Base-by-base conservation (phyloP, 2,797 vertebrate genomes). In the Oryzias sinensis region DNA sequence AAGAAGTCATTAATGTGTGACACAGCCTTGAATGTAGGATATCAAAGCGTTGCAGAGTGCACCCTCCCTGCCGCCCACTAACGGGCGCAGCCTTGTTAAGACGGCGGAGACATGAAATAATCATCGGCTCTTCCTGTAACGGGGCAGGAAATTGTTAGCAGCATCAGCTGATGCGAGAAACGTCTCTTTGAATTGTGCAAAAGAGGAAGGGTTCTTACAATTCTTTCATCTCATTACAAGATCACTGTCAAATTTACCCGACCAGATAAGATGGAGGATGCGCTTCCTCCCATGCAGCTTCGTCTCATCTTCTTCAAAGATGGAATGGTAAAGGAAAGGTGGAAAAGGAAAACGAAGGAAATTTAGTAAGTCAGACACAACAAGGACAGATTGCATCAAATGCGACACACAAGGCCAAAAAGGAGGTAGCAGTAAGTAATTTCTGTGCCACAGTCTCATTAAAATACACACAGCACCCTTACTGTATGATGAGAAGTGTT, bases 1-100 rank as follows among this genome's bases (percentile, higher is more conserved):
- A 82, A 79, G 70, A 79, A 80, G 67, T 83, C 83, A 84, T 87
- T 84, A 87, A 79, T 82, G 68, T 73, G 80, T 76, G 79, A 85
- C 76, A 84, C 78, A 71, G 82, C 74, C 72, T 74, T 72, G 72
- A 81, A 88, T 76, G 79, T 77, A 66, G 53, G 66, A 79, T 82
- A 85, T 86, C 78, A 84, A 84, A 85, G 78, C 67, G 11, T 50
- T 17, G 47, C 68, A 25, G 62, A 81, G 72, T 79, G 25, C 49
- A 1, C 20, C 59, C 59, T 37, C 46, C 42, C 56, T 22, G 59
- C 49, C 53, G 18, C 74, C 78, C 56, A 76, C 77, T 72, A 76
- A 81, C 17, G 9, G 68, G 62, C 68, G 75, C 71, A 74, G 72
- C 77, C 80, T 77, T 53, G 69, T 88, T 79, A 87, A 79, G 59